Conservation (phyloP, 2,888 invertebrate species). For the Acanthosoma haemorrhoidale region DNA sequence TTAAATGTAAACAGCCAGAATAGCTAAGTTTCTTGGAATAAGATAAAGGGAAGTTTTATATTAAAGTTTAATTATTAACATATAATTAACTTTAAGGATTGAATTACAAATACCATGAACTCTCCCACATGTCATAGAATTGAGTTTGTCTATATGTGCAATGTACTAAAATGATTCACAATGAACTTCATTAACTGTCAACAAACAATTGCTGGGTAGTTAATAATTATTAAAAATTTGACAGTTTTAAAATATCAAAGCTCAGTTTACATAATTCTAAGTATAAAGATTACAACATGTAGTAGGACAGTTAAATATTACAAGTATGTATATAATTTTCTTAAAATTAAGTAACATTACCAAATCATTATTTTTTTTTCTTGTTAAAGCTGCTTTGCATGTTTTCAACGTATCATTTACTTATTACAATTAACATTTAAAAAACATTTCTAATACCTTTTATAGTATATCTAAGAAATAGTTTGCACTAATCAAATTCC, state of each 20-base stretch:
- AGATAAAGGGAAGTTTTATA: background rate
- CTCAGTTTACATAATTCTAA: conserved; percentile 1
- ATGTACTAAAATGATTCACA: background rate
- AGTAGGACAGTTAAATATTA: background rate
- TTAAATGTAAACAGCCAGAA: no score
- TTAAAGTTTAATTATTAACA: conserved; percentile 12
- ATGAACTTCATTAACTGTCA: background rate
- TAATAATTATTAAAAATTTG: background rate
- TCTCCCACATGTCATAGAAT: background rate
- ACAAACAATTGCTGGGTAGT: background rate
- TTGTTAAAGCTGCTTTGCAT: no score
- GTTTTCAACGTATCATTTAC: no score
- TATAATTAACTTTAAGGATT: conserved; percentile 1
- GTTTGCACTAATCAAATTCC: no score
- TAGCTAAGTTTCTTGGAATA: background rate
- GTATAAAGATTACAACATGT: background rate
- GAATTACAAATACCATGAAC: conserved; percentile 7
- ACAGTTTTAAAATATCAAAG: background rate
- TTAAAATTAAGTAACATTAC: background rate
- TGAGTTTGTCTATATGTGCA: background rate
- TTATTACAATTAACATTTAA: no score
- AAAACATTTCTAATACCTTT: no score
- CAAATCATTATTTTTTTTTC: background rate
- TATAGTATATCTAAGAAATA: no score
- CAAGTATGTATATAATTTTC: background rate